phyloP scores from a whole-genome alignment of 2,797 vertebrate species.

The Parauchenoglanis punctatus region DNA sequence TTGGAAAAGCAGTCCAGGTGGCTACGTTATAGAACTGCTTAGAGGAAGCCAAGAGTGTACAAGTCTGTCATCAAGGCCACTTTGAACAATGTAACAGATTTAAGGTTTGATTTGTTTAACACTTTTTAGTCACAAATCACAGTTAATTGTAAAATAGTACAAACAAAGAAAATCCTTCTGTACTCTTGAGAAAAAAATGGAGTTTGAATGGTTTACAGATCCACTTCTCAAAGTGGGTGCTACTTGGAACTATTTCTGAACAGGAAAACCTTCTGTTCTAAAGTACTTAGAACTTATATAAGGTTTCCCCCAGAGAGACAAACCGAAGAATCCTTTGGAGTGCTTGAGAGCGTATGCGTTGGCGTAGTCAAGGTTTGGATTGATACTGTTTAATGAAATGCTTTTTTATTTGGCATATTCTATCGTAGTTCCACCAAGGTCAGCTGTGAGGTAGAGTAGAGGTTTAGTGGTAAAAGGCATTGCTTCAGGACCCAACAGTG shows the following conservation, averaged over 20 bases:
- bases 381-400: background rate
- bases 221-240: background rate
- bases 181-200: background rate
- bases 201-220: background rate
- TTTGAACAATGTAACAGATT: slow-evolving; percentile 14
- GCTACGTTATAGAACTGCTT: background rate
- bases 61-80: background rate
- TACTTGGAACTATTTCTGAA: background rate
- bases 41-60: slow-evolving; percentile 1
- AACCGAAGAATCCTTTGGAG: background rate
- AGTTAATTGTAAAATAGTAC: background rate
- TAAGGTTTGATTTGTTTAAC: background rate
- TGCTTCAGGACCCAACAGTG: background rate
- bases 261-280: background rate
- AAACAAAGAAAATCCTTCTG: background rate
- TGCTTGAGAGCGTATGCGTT: background rate
- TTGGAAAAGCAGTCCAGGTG: slow-evolving; percentile 8
- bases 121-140: background rate
- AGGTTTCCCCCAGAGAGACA: background rate
- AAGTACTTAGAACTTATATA: background rate
- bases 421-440: no score
- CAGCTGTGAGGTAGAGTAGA: background rate
- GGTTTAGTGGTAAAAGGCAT: background rate
- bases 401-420: background rate
- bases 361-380: background rate